phyloP scores from a whole-genome alignment of 2,797 vertebrate genomes.

The Sebastiscus albofasciatus region DNA sequence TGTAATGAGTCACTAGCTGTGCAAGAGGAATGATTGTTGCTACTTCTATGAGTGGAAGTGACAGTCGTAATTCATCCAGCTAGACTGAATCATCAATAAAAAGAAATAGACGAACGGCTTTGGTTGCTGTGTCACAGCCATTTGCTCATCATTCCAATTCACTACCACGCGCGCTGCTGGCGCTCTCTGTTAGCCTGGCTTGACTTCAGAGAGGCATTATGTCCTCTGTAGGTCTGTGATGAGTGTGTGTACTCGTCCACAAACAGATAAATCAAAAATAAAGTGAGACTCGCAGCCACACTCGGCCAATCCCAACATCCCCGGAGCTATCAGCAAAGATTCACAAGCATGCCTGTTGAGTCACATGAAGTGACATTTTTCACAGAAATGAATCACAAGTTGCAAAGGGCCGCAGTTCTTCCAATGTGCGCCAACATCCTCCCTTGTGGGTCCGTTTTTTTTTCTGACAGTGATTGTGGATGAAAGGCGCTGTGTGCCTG shows the following conservation, averaged over 20 bases:
- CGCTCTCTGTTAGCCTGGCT: conserved; percentile 34
- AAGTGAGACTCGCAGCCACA: conserved; percentile 33
- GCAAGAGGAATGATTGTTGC: conserved; percentile 16
- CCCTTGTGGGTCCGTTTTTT: conserved; percentile 28
- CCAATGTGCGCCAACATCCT: conserved; percentile 43
- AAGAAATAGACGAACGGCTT: conserved; percentile 25
- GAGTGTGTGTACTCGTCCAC: conserved; percentile 40
- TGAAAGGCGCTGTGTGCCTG: conserved; percentile 53
- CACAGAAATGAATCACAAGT: conserved; percentile 56
- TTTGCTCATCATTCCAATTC: conserved; percentile 49
- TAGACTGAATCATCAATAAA: conserved; percentile 55
- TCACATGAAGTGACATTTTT: conserved; percentile 56
- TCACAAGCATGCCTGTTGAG: conserved; percentile 40
- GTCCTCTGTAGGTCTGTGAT: conserved; percentile 35
- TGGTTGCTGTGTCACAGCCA: conserved; percentile 42
- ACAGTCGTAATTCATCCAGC: conserved; percentile 40
- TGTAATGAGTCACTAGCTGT: conserved; percentile 48
- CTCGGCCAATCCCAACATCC: conserved; percentile 19
- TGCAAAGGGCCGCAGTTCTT: conserved; percentile 20
- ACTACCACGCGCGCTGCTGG: background rate
- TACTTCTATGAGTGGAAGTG: conserved; percentile 25
- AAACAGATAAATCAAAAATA: conserved; percentile 57
- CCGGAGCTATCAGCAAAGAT: conserved; percentile 36
- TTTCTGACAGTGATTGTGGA: conserved; percentile 56
- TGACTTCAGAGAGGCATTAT: conserved; percentile 32